Conservation (phyloP, 2,797 vertebrate species). For the Molossus molossus region DNA sequence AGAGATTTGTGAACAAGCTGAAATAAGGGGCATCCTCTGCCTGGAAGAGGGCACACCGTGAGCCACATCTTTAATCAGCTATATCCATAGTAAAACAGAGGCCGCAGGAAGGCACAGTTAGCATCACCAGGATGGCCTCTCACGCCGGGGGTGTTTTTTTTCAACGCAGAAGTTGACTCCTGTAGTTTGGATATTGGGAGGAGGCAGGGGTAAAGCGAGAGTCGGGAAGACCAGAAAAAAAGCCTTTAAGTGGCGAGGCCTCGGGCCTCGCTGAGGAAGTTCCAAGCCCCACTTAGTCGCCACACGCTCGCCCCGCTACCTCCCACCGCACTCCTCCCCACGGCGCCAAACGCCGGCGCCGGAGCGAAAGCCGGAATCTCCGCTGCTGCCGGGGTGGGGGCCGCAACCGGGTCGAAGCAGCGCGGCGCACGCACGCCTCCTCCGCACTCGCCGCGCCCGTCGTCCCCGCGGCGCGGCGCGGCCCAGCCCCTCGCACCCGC, state of each 20-base stretch:
- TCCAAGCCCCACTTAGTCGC: slow-evolving; percentile 26
- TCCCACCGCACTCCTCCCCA: neutral
- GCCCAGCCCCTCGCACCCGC: slow-evolving; percentile 30
- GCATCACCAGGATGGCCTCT: slow-evolving; percentile 72
- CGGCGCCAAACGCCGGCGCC: neutral
- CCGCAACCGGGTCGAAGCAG: neutral
- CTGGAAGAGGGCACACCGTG: slow-evolving; percentile 70
- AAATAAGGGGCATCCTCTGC: slow-evolving; percentile 61
- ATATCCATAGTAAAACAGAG: slow-evolving; percentile 61
- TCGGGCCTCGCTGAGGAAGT: slow-evolving; percentile 75
- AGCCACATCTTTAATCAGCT: slow-evolving; percentile 71
- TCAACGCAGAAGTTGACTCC: slow-evolving; percentile 80
- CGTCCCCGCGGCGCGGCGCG: slow-evolving; percentile 38
- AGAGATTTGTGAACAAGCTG: slow-evolving; percentile 59
- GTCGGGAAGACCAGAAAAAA: slow-evolving; percentile 62
- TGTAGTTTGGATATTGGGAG: slow-evolving; percentile 58
- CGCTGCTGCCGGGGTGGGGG: neutral
- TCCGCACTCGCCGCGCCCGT: slow-evolving; percentile 38
- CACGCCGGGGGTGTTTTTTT: slow-evolving; percentile 60
- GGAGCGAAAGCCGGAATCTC: neutral
- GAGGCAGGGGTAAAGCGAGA: slow-evolving; percentile 63
- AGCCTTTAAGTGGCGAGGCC: slow-evolving; percentile 49
- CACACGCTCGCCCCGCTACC: neutral
- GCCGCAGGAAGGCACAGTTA: slow-evolving; percentile 76
- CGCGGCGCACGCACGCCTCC: neutral